Evolutionary conservation across 2,888 invertebrate species (phyloP).

Genomic region (Eupithecia subumbrata): DNA sequence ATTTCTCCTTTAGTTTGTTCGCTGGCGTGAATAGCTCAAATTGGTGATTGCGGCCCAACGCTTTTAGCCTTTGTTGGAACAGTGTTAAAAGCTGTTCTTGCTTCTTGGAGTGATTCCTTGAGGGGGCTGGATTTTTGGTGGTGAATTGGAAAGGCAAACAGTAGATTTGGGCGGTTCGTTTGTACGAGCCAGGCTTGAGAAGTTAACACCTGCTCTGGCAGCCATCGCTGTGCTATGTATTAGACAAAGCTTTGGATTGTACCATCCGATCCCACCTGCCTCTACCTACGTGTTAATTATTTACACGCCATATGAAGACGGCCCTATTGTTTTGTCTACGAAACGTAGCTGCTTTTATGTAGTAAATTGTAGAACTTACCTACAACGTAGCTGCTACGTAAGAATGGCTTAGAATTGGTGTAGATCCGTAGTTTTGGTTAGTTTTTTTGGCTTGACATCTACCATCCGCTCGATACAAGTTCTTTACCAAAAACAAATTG

Average conservation of each 20-base stretch:
- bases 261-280: slow-evolving; percentile 60
- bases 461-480: background rate
- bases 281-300: slow-evolving; percentile 48
- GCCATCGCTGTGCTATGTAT: slow-evolving; percentile 68
- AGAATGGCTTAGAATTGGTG: background rate
- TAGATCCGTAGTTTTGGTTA: background rate
- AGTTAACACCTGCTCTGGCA: slow-evolving; percentile 77
- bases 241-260: slow-evolving; percentile 53
- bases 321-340: background rate
- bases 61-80: slow-evolving; percentile 70
- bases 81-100: slow-evolving; percentile 59
- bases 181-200: slow-evolving; percentile 61
- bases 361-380: background rate
- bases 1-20: slow-evolving; percentile 33
- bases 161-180: slow-evolving; percentile 79
- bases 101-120: slow-evolving; percentile 50
- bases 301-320: slow-evolving; percentile 14
- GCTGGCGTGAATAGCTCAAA: slow-evolving; percentile 51
- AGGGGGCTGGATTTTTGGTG: slow-evolving; percentile 55
- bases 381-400: background rate
- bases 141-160: slow-evolving; percentile 72
- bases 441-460: background rate
- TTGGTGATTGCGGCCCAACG: slow-evolving; percentile 61
- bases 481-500: slow-evolving; percentile 53
- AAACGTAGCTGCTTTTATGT: background rate